Conservation (phyloP, 1,140 invertebrate genomes). For the Asobara japonica region DNA sequence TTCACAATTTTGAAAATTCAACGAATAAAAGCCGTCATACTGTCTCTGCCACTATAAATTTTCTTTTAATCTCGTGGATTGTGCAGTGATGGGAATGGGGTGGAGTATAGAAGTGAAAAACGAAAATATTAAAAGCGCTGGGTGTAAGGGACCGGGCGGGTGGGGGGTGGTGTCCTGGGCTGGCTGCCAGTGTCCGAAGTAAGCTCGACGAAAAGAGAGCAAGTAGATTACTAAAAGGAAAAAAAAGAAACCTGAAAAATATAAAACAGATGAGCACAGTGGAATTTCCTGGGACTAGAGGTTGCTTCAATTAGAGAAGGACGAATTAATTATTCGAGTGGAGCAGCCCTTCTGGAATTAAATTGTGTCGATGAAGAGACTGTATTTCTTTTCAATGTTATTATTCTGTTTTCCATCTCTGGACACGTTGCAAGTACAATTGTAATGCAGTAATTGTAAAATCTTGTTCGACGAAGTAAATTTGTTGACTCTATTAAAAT, state of each 20-base stretch:
- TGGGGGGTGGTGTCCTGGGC: not conserved
- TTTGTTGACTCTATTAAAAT: not conserved
- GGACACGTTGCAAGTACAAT: not conserved
- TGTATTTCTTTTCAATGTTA: not conserved
- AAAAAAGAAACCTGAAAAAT: not conserved
- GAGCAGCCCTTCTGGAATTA: slow-evolving; percentile 23
- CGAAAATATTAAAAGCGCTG: slow-evolving; percentile 49
- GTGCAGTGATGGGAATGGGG: slow-evolving; percentile 5
- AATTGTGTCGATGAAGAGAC: slow-evolving; percentile 29
- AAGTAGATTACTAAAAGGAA: slow-evolving; percentile 8
- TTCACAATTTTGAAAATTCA: slow-evolving; percentile 36
- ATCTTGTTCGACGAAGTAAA: not conserved
- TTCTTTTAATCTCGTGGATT: slow-evolving; percentile 56
- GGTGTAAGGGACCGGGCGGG: slow-evolving; percentile 15
- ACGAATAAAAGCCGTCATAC: slow-evolving; percentile 19
- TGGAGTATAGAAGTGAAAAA: slow-evolving; percentile 24
- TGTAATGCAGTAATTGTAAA: not conserved
- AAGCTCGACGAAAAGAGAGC: slow-evolving; percentile 8
- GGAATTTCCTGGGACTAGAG: slow-evolving; percentile 4
- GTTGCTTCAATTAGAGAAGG: slow-evolving; percentile 48
- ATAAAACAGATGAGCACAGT: slow-evolving; percentile 1
- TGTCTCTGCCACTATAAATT: slow-evolving; percentile 51
- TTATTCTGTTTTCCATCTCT: not conserved
- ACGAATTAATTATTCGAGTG: slow-evolving; percentile 43
- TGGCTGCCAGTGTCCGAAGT: not conserved